phyloP scores from a whole-genome alignment of 2,113 vertebrate species.

The Sorex fumeus region DNA sequence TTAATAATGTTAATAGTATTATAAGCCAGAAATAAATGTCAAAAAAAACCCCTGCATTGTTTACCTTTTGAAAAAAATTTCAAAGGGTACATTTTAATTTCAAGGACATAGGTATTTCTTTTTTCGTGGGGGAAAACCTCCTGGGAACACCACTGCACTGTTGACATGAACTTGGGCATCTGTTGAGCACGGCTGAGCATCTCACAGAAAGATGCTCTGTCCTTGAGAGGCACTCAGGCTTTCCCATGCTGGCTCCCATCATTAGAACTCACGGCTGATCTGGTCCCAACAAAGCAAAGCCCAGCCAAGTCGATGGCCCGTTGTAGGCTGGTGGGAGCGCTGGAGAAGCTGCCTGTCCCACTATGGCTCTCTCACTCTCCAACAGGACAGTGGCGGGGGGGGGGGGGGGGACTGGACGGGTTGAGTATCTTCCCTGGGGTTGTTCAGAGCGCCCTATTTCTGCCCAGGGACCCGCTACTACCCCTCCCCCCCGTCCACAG shows the following conservation, averaged over 20 bases:
- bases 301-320: neutral
- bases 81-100: neutral
- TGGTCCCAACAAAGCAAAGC: neutral
- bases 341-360: neutral
- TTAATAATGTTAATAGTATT: no score
- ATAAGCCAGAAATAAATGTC: no score
- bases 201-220: neutral
- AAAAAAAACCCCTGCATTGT: no score
- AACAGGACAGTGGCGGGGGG: neutral
- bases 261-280: neutral
- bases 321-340: no score
- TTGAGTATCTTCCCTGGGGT: neutral
- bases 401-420: no score
- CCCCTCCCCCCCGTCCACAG: accelerated
- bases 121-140: neutral
- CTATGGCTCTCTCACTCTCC: neutral
- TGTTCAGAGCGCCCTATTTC: neutral
- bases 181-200: no score
- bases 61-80: neutral
- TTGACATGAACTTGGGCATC: no score
- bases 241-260: neutral
- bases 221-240: neutral
- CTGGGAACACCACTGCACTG: neutral
- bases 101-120: neutral
- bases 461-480: accelerated